Evolutionary conservation across 2,888 invertebrate species (phyloP), one percentile per base, ranked within the genome.

Genomic region (Ephialtes manifestator): DNA sequence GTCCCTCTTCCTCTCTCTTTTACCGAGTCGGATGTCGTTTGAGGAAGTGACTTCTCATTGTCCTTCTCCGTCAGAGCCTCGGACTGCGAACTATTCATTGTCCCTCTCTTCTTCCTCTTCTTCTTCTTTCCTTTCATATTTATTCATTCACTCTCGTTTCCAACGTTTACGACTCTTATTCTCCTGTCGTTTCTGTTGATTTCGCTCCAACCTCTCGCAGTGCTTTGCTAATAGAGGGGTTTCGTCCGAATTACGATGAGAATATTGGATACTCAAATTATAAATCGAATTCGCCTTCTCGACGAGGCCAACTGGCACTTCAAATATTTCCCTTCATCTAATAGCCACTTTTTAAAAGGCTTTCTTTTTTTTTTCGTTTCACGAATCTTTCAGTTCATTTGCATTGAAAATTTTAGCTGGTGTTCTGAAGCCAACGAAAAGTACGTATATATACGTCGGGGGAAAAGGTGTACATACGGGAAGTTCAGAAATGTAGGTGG

Each of bases 81-180:
- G 58, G 48, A 51, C 65, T 65, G 39, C 58, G 31, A 24, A 71
- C 48, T 20, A 67, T 72, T 65, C 51, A n/a, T 39, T 68, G 13
- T 58, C n/a, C 4, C n/a, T 39, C 60, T 43, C 76, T 39, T 65
- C 24, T 58, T 65, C 51, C 51, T 65, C 51, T 58, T 58, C 48
- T 43, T 75, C 71, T 75, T 55, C 70, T 79, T 51, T 28, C 28
- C 55, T 24, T 70, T 31, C 65, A 70, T 84, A 65, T 68, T 78
- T 79, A 81, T 83, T 75, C 81, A 76, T 75, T 81, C 78, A 71
- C 75, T 28, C 81, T 20, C 81, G 39, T 63, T 71, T 74, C 43
- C 43, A 75, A 81, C 43, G 46, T 39, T 72, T 58, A 43, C 58
- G 48, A 31, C 63, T 63, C 51, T 74, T 70, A 58, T 60, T 60